Conservation (phyloP, 2,113 vertebrate genomes). For the Hyperopisus bebe region DNA sequence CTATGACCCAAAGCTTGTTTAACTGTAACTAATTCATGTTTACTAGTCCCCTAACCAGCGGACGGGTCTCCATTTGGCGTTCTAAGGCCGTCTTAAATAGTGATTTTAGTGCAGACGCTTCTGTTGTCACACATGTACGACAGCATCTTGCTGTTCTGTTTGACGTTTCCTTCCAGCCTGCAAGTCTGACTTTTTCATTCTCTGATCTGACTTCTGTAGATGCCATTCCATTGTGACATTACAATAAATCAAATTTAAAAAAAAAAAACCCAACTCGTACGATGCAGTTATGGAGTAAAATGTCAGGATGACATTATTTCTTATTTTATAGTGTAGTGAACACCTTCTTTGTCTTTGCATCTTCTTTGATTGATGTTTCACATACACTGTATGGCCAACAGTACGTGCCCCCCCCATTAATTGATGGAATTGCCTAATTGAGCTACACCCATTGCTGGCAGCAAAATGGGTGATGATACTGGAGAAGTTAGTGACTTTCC, state of each 20-base stretch:
- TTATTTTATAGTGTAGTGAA: not conserved
- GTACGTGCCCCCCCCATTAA: not conserved
- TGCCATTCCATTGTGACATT: not conserved
- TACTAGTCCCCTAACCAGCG: not conserved
- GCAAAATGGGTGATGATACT: not conserved
- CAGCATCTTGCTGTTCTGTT: conserved; percentile 19
- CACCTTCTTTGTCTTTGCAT: not conserved
- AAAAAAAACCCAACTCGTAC: not conserved
- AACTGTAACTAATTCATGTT: conserved; percentile 24
- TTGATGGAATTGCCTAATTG: not conserved
- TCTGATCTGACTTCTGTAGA: not conserved
- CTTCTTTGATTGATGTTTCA: not conserved
- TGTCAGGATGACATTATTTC: conserved; percentile 10
- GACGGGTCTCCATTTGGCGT: not conserved
- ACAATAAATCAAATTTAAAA: not conserved
- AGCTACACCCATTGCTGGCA: not conserved
- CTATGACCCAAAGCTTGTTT: conserved; percentile 19
- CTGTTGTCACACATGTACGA: not conserved
- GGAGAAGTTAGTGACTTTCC: not conserved
- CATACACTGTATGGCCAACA: not conserved
- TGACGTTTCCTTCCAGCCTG: conserved; percentile 40
- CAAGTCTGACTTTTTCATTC: conserved; percentile 32
- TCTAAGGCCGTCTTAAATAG: not conserved
- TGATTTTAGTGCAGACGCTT: not conserved
- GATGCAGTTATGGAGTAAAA: not conserved